phyloP scores from a whole-genome alignment of 2,797 vertebrate species.

The Erethizon dorsatum region DNA sequence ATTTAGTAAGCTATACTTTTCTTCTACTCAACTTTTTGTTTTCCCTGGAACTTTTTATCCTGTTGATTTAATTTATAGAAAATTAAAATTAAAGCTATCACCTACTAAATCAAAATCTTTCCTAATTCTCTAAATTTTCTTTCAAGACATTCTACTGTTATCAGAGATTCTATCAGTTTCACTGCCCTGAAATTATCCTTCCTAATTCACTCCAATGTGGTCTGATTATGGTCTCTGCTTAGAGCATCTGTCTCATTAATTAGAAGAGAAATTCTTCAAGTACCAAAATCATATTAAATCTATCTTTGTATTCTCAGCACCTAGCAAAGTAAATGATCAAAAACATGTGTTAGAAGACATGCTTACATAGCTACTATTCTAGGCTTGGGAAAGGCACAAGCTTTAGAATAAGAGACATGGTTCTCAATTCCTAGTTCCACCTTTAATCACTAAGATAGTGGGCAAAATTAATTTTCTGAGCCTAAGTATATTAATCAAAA shows the following conservation, averaged over 20 bases:
- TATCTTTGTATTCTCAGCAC: neutral
- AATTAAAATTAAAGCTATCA: constrained; percentile 55
- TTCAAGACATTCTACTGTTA: neutral
- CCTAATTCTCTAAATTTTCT: constrained; percentile 17
- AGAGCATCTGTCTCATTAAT: neutral
- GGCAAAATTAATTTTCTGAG: constrained; percentile 45
- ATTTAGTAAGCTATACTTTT: constrained; percentile 44
- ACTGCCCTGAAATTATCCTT: constrained; percentile 25
- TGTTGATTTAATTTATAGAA: neutral
- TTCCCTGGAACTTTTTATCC: neutral
- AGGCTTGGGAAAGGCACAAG: neutral
- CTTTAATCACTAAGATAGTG: neutral
- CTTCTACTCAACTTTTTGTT: neutral
- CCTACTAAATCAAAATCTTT: constrained; percentile 45
- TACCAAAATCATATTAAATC: constrained; percentile 33
- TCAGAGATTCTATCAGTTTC: constrained; percentile 22
- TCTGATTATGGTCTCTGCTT: neutral
- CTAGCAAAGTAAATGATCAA: constrained; percentile 26
- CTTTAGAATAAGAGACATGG: neutral
- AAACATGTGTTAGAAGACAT: constrained; percentile 35
- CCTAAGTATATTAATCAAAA: constrained; percentile 12
- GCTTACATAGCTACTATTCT: neutral
- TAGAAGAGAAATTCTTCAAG: neutral
- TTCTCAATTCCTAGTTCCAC: constrained; percentile 4
- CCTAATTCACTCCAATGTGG: neutral